Percentiles rank a stretch among this genome's conserved stretches.
Evolutionary conservation across 1,140 invertebrate species (phyloP).

Genomic region (Halotydeus destructor): DNA sequence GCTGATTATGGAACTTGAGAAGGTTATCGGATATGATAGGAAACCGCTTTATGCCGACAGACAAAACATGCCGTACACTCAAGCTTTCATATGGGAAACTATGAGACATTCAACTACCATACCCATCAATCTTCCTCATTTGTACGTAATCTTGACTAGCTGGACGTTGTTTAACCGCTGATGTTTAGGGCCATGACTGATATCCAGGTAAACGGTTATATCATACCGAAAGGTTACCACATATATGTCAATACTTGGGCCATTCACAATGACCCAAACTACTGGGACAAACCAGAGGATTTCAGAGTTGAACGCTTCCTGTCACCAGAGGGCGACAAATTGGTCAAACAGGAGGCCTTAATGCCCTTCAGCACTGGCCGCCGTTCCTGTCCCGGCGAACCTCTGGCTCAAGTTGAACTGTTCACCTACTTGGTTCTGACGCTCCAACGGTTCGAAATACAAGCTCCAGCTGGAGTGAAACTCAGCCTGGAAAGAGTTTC

Average conservation of each 20-base stretch:
- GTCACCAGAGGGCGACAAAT: constrained; percentile 18
- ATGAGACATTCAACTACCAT: constrained; percentile 19
- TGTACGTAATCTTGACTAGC: too few species aligned
- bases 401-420: constrained; percentile 55
- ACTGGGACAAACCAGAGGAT: constrained; percentile 43
- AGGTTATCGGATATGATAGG: constrained; percentile 18
- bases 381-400: too few species aligned
- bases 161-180: too few species aligned
- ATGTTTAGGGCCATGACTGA: too few species aligned
- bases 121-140: constrained; percentile 16
- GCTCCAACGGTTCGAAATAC: constrained; percentile 49
- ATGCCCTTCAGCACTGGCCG: constrained; percentile 20
- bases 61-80: constrained; percentile 18
- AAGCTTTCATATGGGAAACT: constrained; percentile 20
- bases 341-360: constrained; percentile 15
- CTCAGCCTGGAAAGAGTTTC: too few species aligned
- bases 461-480: too few species aligned
- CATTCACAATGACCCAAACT: constrained; percentile 38
- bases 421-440: constrained; percentile 56
- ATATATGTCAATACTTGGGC: constrained; percentile 42
- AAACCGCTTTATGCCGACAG: constrained; percentile 17
- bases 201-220: constrained; percentile 9
- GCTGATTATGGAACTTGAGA: too few species aligned
- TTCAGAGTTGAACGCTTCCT: constrained; percentile 44
- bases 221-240: constrained; percentile 20